Evolutionary conservation across 2,113 vertebrate genomes (phyloP), one percentile per base, ranked within the genome.

Genomic region (Sorex fumeus): DNA sequence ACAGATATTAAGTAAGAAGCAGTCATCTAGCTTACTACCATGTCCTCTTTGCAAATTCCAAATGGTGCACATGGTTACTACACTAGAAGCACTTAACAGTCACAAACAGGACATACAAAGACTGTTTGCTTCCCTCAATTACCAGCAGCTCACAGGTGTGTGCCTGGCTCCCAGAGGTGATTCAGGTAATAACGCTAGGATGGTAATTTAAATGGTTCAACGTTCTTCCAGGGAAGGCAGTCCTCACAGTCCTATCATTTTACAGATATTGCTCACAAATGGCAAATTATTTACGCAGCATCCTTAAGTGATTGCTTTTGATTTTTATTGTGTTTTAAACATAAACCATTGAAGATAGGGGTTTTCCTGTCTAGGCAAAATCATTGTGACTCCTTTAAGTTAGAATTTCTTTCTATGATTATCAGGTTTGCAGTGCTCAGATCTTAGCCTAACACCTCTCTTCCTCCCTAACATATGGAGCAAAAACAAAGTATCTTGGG

Each of bases 101-200:
- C 96, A 96, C 94, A 94, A 93, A 93, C 95, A 93, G 96, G 95
- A 95, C 77, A 87, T 82, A 43, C 79, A 92, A 95, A 74, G 95
- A 94, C 88, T 91, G 95, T 92, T 97, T 98, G 91, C 93, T 96
- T 97, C 94, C 87, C 97, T 97, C 96, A 97, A 97, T 96, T 97
- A 96, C 96, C 96, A 94, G 92, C 95, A 96, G 97, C 97, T 97
- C 96, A 97, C 97, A 98, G 98, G 97, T 98, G 98, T 97, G 97
- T 95, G 96, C 97, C 96, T 97, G 96, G 62, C 87, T 96, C 96
- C 95, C 94, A 0, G 94, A 97, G 97, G 97, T 97, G 96, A 97
- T 97, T 97, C 97, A 95, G 95, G 96, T 97, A 97, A 97, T 97
- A 97, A 97, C 95, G 91, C 94, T 90, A 93, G 88, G 91, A 96